phyloP scores from a whole-genome alignment of 2,888 invertebrate species.

The Agriopis aurantiaria region DNA sequence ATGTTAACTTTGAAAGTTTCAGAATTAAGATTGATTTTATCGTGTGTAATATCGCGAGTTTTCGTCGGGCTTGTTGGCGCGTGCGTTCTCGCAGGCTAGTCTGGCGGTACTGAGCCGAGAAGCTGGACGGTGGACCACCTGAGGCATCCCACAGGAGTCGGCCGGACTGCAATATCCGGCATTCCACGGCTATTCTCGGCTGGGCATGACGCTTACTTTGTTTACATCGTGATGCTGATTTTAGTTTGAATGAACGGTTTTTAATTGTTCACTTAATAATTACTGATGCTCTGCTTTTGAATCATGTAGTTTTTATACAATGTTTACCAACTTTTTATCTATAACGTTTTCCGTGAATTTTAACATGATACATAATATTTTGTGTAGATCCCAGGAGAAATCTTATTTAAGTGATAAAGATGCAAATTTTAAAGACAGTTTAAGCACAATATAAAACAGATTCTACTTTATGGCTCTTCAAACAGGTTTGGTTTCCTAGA shows the following conservation, averaged over 20 bases:
- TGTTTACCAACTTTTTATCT: no score
- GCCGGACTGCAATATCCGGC: slow-evolving; percentile 79
- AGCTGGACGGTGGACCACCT: slow-evolving; percentile 52
- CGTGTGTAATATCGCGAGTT: slow-evolving; percentile 64
- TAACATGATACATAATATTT: no score
- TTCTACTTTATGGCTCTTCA: no score
- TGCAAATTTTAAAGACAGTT: no score
- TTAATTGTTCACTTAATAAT: slow-evolving; percentile 30
- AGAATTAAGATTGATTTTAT: slow-evolving; percentile 43
- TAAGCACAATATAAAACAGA: no score
- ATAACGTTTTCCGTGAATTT: no score
- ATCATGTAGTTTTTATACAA: neutral
- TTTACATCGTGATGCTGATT: slow-evolving; percentile 70
- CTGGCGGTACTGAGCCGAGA: slow-evolving; percentile 53
- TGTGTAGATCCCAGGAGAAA: no score
- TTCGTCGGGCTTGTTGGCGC: slow-evolving; percentile 38
- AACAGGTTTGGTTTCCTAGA: no score
- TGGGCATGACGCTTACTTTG: slow-evolving; percentile 75
- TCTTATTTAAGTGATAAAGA: no score
- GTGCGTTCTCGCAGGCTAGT: slow-evolving; percentile 54
- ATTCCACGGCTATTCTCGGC: slow-evolving; percentile 80
- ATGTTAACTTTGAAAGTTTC: slow-evolving; percentile 16
- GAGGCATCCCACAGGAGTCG: slow-evolving; percentile 52
- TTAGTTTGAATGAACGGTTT: slow-evolving; percentile 57
- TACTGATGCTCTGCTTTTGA: neutral